phyloP scores from a whole-genome alignment of 1,140 invertebrate genomes.

The Pseudomyrmex concolor region DNA sequence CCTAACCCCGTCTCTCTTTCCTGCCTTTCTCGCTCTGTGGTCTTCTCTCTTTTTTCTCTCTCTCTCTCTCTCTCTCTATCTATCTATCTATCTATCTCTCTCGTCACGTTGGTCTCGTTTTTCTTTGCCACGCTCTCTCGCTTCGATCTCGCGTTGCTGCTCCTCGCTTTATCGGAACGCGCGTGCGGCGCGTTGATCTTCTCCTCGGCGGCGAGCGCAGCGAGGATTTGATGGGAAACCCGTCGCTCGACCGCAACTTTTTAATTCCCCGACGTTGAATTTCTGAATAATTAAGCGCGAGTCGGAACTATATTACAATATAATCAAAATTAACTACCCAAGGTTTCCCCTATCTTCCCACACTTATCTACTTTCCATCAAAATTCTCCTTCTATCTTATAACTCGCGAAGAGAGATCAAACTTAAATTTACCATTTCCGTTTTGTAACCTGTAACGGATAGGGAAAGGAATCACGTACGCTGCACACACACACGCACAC shows the following conservation, averaged over 20 bases:
- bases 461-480: background rate
- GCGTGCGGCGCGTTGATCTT: constrained; percentile 7
- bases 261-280: constrained; percentile 21
- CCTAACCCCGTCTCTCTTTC: constrained; percentile 4
- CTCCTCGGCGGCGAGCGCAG: no score
- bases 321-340: background rate
- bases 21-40: background rate
- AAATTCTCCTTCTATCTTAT: background rate
- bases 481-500: no score
- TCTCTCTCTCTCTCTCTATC: no score
- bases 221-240: constrained; percentile 28
- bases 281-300: constrained; percentile 28
- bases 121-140: constrained; percentile 45
- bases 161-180: constrained; percentile 25
- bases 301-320: background rate
- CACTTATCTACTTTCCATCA: background rate
- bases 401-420: background rate
- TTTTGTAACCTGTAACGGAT: background rate
- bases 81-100: no score
- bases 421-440: background rate
- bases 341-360: background rate
- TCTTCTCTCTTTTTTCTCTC: background rate
- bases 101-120: constrained; percentile 29
- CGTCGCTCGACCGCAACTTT: constrained; percentile 16
- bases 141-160: constrained; percentile 2